Base-by-base conservation (phyloP, 2,797 vertebrate species). In the Mormyrus hasselquistii region DNA sequence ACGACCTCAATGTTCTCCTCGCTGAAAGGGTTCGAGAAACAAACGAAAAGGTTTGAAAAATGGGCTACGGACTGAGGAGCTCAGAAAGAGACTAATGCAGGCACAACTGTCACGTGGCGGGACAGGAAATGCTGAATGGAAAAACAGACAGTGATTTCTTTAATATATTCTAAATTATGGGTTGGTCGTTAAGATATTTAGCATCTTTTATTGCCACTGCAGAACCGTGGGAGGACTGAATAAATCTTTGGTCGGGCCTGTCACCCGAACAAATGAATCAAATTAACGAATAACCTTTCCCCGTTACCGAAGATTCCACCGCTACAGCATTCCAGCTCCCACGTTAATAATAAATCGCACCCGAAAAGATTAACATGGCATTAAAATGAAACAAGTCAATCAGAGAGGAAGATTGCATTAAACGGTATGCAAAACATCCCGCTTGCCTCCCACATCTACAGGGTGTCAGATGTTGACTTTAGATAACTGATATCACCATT, bases 161-260 rank as follows among this genome's bases (percentile, higher is more conserved):
- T 92, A 88, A 92, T 92, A 92, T 91, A 90, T 91, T 92, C 73
- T 89, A 90, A 88, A 93, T 90, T 92, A 92, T 90, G 90, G 90
- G 86, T 92, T 93, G 90, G 88, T 91, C 90, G 90, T 88, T 91
- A 88, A 86, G 84, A 91, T 87, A 89, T 76, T 85, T 4, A 90
- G 79, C 88, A 90, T 90, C 89, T 90, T 92, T 93, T 88, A 92
- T 91, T 91, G 91, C 87, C 50, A 89, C 76, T 88, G 14, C 82
- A 49, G 44, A 88, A 89, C 92, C 90, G 88, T 49, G 47, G 89
- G 50, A 90, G 91, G 90, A 53, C 91, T 87, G 84, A 90, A 79
- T 90, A 93, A 92, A 93, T 91, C 89, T 91, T 29, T 14, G 83
- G 89, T 91, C 9, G 86, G 88, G 93, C 90, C 92, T 91, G 91